Evolutionary conservation across 2,113 vertebrate genomes (phyloP), one percentile per base, ranked within the genome.

Genomic region (Menura novaehollandiae): DNA sequence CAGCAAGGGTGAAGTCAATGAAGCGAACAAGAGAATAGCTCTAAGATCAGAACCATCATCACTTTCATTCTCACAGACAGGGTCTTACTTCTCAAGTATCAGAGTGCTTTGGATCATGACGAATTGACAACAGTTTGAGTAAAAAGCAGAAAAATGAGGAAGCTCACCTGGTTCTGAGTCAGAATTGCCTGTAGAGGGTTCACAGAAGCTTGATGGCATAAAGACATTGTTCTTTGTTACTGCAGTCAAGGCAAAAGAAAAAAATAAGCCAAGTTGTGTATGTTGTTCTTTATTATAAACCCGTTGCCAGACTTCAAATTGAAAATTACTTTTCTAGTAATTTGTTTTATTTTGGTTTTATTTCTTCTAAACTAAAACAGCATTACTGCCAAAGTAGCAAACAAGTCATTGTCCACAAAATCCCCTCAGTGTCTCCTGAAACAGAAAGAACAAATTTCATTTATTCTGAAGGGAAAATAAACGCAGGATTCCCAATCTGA

Each of bases 211-310:
- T 93, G 99, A 99, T 89, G 99, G 99, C 99, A 99, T 99, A 96
- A 99, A 99, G 90, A 99, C 99, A 97, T 99, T 99, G 98, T 99
- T 99, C 98, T 99, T 99, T 95, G 99, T 98, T 97, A 99, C 99
- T 99, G 98, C 69, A 96, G 94, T 90, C 83, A 93, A 95, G 83
- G 43, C 83, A 71, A 93, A 85, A 79, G 9, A 60, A 73, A 56
- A 75, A 77, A 13, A 53, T 20, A 51, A 24, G 37, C 32, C 4
- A 84, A 76, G 26, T n/a, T 64, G 30, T 28, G 7, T 26, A 17
- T 5, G 11, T 13, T 49, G 23, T 18, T 80, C 23, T 75, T 71
- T 28, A 78, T 41, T 37, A 63, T 10, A 55, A 87, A 79, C 32
- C 35, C 8, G 2, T 8, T 43, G 24, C 32, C 49, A 74, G 32